phyloP scores from a whole-genome alignment of 1,140 invertebrate species.

The Leptinotarsa texana region DNA sequence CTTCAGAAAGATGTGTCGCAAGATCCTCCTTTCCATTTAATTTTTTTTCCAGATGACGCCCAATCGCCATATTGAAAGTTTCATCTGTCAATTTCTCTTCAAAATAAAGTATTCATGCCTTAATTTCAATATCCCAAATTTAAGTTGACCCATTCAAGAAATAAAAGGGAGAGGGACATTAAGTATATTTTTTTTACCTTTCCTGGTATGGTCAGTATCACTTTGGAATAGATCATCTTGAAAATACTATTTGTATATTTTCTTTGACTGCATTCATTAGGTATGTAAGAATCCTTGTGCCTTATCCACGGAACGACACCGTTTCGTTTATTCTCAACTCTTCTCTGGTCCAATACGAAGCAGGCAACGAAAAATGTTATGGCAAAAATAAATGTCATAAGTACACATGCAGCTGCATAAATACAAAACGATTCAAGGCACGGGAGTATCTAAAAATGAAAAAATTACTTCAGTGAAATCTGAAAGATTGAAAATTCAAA shows the following conservation, averaged over 20 bases:
- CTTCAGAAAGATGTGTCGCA: too few relatives aligned
- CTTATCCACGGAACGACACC: slow-evolving; percentile 69
- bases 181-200: slow-evolving; percentile 57
- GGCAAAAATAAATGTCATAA: slow-evolving; percentile 74
- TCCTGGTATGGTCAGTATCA: slow-evolving; percentile 61
- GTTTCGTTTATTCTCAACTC: slow-evolving; percentile 67
- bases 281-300: slow-evolving; percentile 61
- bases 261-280: slow-evolving; percentile 54
- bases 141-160: too few relatives aligned
- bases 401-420: slow-evolving; percentile 72
- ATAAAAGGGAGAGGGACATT: too few relatives aligned
- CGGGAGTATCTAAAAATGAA: slow-evolving; percentile 67
- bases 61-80: too few relatives aligned
- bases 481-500: too few relatives aligned
- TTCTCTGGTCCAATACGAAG: slow-evolving; percentile 70
- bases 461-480: neutral
- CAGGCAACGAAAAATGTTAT: slow-evolving; percentile 80
- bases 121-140: too few relatives aligned
- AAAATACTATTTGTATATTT: slow-evolving; percentile 58
- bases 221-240: slow-evolving; percentile 60
- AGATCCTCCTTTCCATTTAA: too few relatives aligned
- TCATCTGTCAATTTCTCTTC: too few relatives aligned
- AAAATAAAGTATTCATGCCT: too few relatives aligned
- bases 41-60: too few relatives aligned
- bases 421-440: slow-evolving; percentile 76